Conservation (phyloP, 2,113 vertebrate genomes). For the Bungarus multicinctus region DNA sequence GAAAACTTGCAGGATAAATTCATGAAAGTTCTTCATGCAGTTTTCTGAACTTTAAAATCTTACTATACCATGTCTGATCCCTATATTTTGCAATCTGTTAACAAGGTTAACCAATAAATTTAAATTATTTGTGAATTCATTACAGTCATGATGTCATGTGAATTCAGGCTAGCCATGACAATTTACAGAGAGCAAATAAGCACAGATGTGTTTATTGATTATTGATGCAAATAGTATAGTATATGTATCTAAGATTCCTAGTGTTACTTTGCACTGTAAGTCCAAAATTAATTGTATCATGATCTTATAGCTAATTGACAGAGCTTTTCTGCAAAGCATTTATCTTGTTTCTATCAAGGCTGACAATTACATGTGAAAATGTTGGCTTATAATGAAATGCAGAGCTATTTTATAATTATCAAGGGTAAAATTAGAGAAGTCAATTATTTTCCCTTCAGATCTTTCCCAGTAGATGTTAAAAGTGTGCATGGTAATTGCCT, state of each 20-base stretch:
- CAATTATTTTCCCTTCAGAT: slow-evolving; percentile 78
- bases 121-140: neutral
- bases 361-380: slow-evolving; percentile 70
- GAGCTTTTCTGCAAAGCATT: slow-evolving; percentile 58
- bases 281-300: slow-evolving; percentile 60
- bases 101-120: neutral
- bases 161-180: neutral
- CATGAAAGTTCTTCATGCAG: neutral
- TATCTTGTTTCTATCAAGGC: slow-evolving; percentile 65
- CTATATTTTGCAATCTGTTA: neutral
- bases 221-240: slow-evolving; percentile 40
- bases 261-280: slow-evolving; percentile 33
- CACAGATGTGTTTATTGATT: slow-evolving; percentile 45
- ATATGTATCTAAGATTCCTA: slow-evolving; percentile 42
- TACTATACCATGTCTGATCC: neutral
- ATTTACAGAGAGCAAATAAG: neutral
- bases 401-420: slow-evolving; percentile 77
- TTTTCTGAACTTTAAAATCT: neutral
- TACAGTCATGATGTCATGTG: neutral
- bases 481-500: slow-evolving; percentile 75
- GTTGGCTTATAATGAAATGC: slow-evolving; percentile 72
- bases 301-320: slow-evolving; percentile 58
- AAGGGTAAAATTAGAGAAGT: slow-evolving; percentile 80
- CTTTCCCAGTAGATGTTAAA: slow-evolving; percentile 77
- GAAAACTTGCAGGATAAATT: neutral